Evolutionary conservation across 2,113 vertebrate genomes (phyloP).

Genomic region (Anoplopoma fimbria): DNA sequence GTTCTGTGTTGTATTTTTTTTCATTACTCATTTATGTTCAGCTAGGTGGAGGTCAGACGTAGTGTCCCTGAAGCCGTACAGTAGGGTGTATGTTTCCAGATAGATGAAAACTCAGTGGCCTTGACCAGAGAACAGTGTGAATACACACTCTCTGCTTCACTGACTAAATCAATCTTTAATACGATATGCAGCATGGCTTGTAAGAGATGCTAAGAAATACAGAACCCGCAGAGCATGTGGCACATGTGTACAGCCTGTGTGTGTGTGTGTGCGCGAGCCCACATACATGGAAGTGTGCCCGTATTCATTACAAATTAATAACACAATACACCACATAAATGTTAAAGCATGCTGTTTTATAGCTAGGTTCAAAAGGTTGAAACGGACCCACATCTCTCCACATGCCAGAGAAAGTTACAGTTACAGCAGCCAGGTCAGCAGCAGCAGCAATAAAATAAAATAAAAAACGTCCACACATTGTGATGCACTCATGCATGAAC

Average conservation of each 20-base stretch:
- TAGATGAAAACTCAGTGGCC: slow-evolving; percentile 57
- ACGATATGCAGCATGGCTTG: slow-evolving; percentile 34
- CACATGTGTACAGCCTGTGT: slow-evolving; percentile 17
- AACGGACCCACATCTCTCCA: background rate
- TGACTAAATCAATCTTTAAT: slow-evolving; percentile 77
- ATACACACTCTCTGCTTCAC: slow-evolving; percentile 65
- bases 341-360: slow-evolving; percentile 25
- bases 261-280: background rate
- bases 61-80: slow-evolving; percentile 68
- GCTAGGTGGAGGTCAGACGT: slow-evolving; percentile 65
- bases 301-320: slow-evolving; percentile 36
- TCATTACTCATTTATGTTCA: slow-evolving; percentile 75
- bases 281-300: background rate
- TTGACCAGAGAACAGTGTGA: slow-evolving; percentile 57
- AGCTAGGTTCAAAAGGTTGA: slow-evolving; percentile 37
- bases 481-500: slow-evolving; percentile 17
- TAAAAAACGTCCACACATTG: slow-evolving; percentile 36
- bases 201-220: slow-evolving; percentile 42
- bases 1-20: slow-evolving; percentile 72
- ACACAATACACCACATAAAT: slow-evolving; percentile 33
- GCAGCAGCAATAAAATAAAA: background rate
- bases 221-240: slow-evolving; percentile 10
- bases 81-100: slow-evolving; percentile 52
- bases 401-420: slow-evolving; percentile 1
- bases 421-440: slow-evolving; percentile 22